Conservation (phyloP, 2,888 invertebrate species). For the Agelastica alni region DNA sequence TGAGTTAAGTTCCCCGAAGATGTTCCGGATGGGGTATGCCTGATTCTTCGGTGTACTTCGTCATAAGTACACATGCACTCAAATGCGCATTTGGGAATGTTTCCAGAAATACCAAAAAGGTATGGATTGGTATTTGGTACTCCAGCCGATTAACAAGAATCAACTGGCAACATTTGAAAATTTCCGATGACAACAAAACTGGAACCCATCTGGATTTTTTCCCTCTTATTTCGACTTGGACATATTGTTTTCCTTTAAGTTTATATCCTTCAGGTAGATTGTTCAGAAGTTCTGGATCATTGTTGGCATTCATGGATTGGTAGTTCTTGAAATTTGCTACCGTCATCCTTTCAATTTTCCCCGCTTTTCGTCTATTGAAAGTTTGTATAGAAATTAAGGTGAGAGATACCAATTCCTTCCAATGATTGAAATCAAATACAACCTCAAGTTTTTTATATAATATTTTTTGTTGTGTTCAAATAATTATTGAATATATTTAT, state of each 20-base stretch:
- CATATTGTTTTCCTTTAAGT: conserved; percentile 11
- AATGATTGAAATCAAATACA: neutral
- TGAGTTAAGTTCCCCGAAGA: conserved; percentile 9
- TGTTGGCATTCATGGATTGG: neutral
- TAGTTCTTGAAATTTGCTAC: conserved; percentile 5
- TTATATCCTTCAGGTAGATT: neutral
- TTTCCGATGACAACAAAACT: conserved; percentile 11
- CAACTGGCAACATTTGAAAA: conserved; percentile 5
- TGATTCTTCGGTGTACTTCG: conserved; percentile 27
- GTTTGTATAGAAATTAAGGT: no score
- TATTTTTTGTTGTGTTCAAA: neutral
- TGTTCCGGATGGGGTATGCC: conserved; percentile 2
- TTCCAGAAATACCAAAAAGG: conserved; percentile 19
- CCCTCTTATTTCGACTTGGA: conserved; percentile 1
- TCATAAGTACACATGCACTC: conserved; percentile 35
- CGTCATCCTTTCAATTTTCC: conserved; percentile 19
- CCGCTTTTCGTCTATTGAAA: conserved; percentile 17
- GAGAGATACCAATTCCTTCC: no score
- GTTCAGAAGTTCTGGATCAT: neutral
- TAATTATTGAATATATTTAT: neutral
- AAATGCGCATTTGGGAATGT: conserved; percentile 21
- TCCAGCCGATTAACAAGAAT: conserved; percentile 18
- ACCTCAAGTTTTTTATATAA: neutral
- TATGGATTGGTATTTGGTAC: conserved; percentile 21
- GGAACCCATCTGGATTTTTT: conserved; percentile 1